phyloP scores from a whole-genome alignment of 2,113 vertebrate genomes.

The Xiphophorus hellerii region DNA sequence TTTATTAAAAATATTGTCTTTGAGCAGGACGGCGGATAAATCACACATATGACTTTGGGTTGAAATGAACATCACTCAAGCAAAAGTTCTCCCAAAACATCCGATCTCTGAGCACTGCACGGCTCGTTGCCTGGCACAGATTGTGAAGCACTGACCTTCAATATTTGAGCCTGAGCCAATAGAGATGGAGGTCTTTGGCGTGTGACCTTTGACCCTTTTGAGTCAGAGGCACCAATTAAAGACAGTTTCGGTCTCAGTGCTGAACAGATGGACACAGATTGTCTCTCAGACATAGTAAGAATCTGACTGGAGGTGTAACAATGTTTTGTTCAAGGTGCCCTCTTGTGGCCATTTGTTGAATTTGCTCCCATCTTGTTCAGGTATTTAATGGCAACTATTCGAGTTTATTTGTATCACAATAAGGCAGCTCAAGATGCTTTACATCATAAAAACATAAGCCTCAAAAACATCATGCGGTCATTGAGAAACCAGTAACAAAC shows the following conservation, averaged over 20 bases:
- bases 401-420: too few relatives aligned
- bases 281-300: not conserved
- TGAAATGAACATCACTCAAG: not conserved
- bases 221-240: conserved; percentile 15
- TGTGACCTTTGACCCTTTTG: conserved; percentile 28
- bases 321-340: conserved; percentile 8
- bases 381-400: not conserved
- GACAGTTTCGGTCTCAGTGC: conserved; percentile 15
- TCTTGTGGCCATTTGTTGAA: conserved; percentile 25
- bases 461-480: too few relatives aligned
- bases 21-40: not conserved
- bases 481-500: too few relatives aligned
- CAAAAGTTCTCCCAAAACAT: not conserved
- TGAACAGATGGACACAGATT: conserved; percentile 22
- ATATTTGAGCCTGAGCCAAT: not conserved
- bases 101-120: not conserved
- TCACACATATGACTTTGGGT: not conserved
- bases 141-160: not conserved
- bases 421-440: too few relatives aligned
- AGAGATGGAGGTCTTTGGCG: conserved; percentile 13
- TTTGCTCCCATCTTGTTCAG: not conserved
- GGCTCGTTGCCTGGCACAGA: not conserved
- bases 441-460: too few relatives aligned
- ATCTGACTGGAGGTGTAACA: not conserved
- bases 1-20: not conserved